These are phyloP conservation scores for Cryptocephalus moraei DNA, from an alignment of 2,888 invertebrate genomes.

Conservation along the genomic window DNA sequence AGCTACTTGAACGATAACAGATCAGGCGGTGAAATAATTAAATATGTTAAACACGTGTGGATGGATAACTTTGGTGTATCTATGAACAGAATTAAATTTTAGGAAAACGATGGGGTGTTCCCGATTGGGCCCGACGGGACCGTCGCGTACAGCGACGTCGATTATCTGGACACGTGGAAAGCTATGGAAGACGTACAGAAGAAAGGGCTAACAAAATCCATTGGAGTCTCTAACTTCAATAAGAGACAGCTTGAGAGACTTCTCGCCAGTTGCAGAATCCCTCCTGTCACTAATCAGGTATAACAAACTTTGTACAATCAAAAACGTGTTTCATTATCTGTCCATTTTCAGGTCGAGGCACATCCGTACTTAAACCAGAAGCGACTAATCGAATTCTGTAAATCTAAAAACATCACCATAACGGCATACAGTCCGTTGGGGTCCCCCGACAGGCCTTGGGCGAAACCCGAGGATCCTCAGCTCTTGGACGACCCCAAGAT, in stretches of 20 bases:
- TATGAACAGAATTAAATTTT: slow-evolving; percentile 21
- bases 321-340: not conserved
- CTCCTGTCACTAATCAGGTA: slow-evolving; percentile 43
- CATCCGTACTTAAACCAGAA: slow-evolving; percentile 69
- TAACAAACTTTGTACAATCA: not conserved
- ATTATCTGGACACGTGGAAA: slow-evolving; percentile 68
- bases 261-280: slow-evolving; percentile 49
- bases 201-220: slow-evolving; percentile 59
- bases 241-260: slow-evolving; percentile 62
- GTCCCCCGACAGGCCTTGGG: slow-evolving; percentile 76
- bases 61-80: not conserved
- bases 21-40: too few species aligned
- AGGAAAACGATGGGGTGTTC: slow-evolving; percentile 19
- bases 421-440: slow-evolving; percentile 81
- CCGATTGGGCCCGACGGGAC: slow-evolving; percentile 17
- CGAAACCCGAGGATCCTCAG: slow-evolving; percentile 59
- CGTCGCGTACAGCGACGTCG: slow-evolving; percentile 44
- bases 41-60: too few species aligned
- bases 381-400: slow-evolving; percentile 58
- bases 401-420: slow-evolving; percentile 51
- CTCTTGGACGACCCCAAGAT: slow-evolving; percentile 65
- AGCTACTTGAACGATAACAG: too few species aligned
- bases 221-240: slow-evolving; percentile 84
- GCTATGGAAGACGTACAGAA: slow-evolving; percentile 66
- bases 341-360: slow-evolving; percentile 56